Base-by-base conservation (phyloP, 2,113 vertebrate species). In the Trogon melanurus region DNA sequence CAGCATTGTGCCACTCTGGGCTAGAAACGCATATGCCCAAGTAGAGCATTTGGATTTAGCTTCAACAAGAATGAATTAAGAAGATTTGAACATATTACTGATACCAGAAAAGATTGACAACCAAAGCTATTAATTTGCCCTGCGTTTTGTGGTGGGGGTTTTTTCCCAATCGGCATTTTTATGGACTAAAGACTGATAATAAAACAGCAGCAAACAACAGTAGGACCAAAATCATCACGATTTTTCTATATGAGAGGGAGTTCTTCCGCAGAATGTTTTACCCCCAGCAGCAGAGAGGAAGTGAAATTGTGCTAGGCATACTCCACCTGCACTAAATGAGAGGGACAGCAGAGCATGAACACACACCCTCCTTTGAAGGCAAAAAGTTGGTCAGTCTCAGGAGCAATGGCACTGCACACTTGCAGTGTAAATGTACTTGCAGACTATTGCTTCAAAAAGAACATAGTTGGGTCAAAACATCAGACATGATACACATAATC, bases 251-350 rank as follows among this genome's bases (percentile, higher is more conserved):
- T 25, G n/a, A 71, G 6, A 44, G 6, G 78, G 16, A 56, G 30
- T 60, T 81, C 44, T 36, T 80, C 60, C 79, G 50, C 23, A 65
- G 54, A 72, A 38, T 21, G 23, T 78, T 79, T 76, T 20, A 56
- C 38, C 18, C 41, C 12, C 20, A 34, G 36, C 19, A 80, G 38
- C 32, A 60, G 64, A 86, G 60, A 75, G 17, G 32, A 72, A n/a
- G 21, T 18, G 30, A 64, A 79, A 56, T 50, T 79, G 26, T 64
- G 44, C 56, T 66, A 84, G 26, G 45, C 57, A 13, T 7, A 29
- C 3, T 70, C 21, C 27, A 70, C 38, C 44, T 79, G 22, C 44
- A 45, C 14, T 53, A 30, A 62, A 38, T 0, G 0, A 8, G 22
- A 85, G 30, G 6, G 27, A 83, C 8, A 41, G 30, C 18, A 57